phyloP scores from a whole-genome alignment of 92 coral and sea anemone species.

The Zoanthus sansibaricus region DNA sequence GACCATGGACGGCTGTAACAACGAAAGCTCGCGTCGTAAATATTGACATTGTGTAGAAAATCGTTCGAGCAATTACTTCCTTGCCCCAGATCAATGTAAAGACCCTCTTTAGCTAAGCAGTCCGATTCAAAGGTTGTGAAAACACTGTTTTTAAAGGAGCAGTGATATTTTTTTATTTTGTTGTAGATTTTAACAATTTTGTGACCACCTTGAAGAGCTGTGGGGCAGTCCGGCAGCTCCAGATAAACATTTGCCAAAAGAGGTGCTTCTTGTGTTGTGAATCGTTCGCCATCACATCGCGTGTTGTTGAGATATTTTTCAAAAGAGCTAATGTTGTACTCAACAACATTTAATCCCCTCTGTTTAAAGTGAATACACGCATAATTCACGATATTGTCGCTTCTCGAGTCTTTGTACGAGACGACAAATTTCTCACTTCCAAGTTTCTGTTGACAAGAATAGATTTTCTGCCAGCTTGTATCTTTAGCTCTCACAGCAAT shows the following conservation, averaged over 20 bases:
- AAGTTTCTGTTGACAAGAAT: slow-evolving; percentile 32
- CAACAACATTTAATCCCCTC: slow-evolving; percentile 71
- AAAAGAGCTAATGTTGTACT: slow-evolving; percentile 61
- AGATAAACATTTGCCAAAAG: slow-evolving; percentile 58
- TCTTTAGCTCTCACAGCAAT: background rate
- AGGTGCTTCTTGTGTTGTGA: slow-evolving; percentile 43
- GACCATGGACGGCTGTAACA: slow-evolving; percentile 77
- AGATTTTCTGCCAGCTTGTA: background rate
- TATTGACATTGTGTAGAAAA: background rate
- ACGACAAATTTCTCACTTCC: slow-evolving; percentile 43
- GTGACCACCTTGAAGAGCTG: slow-evolving; percentile 67
- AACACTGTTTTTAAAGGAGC: slow-evolving; percentile 43
- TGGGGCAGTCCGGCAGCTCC: slow-evolving; percentile 74
- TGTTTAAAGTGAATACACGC: slow-evolving; percentile 68
- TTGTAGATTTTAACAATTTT: slow-evolving; percentile 61
- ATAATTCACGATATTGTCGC: slow-evolving; percentile 34
- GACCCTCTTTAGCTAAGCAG: slow-evolving; percentile 79
- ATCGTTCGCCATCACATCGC: slow-evolving; percentile 45
- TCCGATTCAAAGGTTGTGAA: slow-evolving; percentile 74
- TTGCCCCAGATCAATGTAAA: slow-evolving; percentile 52
- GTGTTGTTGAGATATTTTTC: slow-evolving; percentile 21
- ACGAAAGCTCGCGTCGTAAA: slow-evolving; percentile 49
- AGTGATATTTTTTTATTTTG: slow-evolving; percentile 43
- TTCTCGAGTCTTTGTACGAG: slow-evolving; percentile 40
- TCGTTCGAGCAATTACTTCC: slow-evolving; percentile 50